Conservation (phyloP, 2,113 vertebrate genomes). For the Thamnaconus septentrionalis region DNA sequence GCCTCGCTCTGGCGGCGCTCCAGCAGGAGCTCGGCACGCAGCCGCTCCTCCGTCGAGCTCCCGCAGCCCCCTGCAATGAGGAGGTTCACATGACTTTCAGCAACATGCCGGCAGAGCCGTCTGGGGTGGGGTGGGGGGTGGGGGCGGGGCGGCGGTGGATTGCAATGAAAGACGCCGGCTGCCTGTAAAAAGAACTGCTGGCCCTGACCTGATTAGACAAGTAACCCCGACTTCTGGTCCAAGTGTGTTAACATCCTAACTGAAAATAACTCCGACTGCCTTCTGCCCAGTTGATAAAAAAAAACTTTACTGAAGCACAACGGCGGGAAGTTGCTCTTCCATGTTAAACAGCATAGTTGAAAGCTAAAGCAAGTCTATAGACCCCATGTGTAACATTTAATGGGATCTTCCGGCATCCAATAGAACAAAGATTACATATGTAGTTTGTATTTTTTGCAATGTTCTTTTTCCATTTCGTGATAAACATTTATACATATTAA, state of each 20-base stretch:
- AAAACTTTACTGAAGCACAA: too few species aligned
- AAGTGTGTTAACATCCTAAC: conserved; percentile 12
- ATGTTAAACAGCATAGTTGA: too few species aligned
- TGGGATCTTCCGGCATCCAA: too few species aligned
- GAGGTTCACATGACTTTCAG: conserved; percentile 38
- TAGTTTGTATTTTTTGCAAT: too few species aligned
- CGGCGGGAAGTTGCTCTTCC: too few species aligned
- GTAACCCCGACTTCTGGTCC: conserved; percentile 29
- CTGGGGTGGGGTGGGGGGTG: background rate
- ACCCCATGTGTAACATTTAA: too few species aligned
- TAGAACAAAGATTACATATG: too few species aligned
- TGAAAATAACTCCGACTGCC: conserved; percentile 15
- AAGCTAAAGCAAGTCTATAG: too few species aligned
- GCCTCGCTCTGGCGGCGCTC: conserved; percentile 91
- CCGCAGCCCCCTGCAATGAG: conserved; percentile 54
- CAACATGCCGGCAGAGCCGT: conserved; percentile 14
- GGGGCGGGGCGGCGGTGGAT: too few species aligned
- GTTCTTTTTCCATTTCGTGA: too few species aligned
- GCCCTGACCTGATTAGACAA: conserved; percentile 41
- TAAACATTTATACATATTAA: too few species aligned
- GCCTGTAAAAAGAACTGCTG: conserved; percentile 23
- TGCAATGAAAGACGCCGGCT: conserved; percentile 33
- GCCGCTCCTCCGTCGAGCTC: conserved; percentile 79
- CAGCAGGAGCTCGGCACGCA: conserved; percentile 89
- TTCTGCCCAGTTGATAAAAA: background rate